Base-by-base conservation (phyloP, 2,888 invertebrate genomes). In the Spilosoma lubricipeda region DNA sequence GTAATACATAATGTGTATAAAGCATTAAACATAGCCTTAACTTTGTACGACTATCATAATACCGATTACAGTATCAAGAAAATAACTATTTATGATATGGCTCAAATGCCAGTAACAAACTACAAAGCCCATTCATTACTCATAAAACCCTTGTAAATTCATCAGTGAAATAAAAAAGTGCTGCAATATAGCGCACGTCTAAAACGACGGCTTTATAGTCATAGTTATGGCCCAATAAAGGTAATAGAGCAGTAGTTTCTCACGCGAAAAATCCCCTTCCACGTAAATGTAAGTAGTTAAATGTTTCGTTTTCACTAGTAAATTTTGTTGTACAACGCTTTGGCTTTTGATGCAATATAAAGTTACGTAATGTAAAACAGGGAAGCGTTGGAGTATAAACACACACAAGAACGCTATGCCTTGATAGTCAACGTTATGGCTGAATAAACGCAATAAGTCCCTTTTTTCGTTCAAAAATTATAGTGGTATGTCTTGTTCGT, bases 191-290 rank as follows among this genome's bases (percentile, higher is more conserved):
- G 64, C 77, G 74, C 75, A 71, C 75, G 70, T 72, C 71, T 73
- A 71, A 74, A 76, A 72, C 67, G 71, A 69, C 73, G 33, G 67
- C 72, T 85, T 80, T 79, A 83, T 79, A 77, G 63, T 78, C 74
- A 72, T 74, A 76, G 87, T 90, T 86, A 89, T 88, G 83, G 81
- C 72, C 84, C 85, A 85, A 86, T 89, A 89, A 87, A 87, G 83
- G 88, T 89, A 87, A 87, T 87, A 85, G 82, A 81, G 79, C 75
- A 77, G 80, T 84, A 84, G 86, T 83, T 75, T 85, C 84, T 82
- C 87, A 86, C 85, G 86, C 86, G 82, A 85, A 87, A 88, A 87
- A 87, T 85, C 81, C 79, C 81, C 77, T 72, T 71, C 27, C 56
- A 71, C 72, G 33, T 76, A 77, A 76, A 73, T 66, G 56, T 69